Base-by-base conservation (phyloP, 2,797 vertebrate genomes). In the Spatula versicolor region DNA sequence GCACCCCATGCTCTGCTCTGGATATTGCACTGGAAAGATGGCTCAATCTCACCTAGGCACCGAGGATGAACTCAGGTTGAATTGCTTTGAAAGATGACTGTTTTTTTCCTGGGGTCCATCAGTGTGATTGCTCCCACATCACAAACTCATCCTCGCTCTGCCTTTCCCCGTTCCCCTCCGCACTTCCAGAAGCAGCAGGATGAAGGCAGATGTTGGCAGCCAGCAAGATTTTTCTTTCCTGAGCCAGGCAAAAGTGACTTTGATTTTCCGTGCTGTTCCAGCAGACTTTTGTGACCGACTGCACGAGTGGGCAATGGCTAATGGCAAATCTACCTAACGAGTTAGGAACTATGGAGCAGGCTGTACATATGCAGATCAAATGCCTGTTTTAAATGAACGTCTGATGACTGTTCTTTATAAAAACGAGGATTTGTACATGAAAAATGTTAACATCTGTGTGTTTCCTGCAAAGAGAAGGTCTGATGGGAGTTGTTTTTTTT, bases 201-300 rank as follows among this genome's bases (percentile, higher is more conserved):
- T 58, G 72, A 82, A 88, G 82, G 91, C 83, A 90, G 93, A 82
- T 55, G 46, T 35, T 94, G 92, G 90, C 86, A 90, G 74, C 48
- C 41, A 35, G 21, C 56, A 46, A 64, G 64, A 13, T 10, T 60
- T 46, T 72, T 73, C 86, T 83, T 52, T 83, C 71, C 76, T 30
- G 62, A 88, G 91, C 75, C 88, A 91, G 78, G 75, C 84, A 88
- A 72, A 85, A 94, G 74, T 76, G 87, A 86, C 81, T 95, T 90
- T 58, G 74, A 80, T 92, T 96, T 94, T 96, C 92, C 95, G 30
- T 6, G 41, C 78, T 77, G 63, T 39, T 93, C 87, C 6, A 64
- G 64, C 39, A 92, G 83, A 7, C 45, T 72, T 64, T 48, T 77
- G 86, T 88, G 82, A n/a, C 60, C 45, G 78, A 86, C 43, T 9